Evolutionary conservation across 2,888 invertebrate genomes (phyloP).

Genomic region (Agonopterix alstromeriana): DNA sequence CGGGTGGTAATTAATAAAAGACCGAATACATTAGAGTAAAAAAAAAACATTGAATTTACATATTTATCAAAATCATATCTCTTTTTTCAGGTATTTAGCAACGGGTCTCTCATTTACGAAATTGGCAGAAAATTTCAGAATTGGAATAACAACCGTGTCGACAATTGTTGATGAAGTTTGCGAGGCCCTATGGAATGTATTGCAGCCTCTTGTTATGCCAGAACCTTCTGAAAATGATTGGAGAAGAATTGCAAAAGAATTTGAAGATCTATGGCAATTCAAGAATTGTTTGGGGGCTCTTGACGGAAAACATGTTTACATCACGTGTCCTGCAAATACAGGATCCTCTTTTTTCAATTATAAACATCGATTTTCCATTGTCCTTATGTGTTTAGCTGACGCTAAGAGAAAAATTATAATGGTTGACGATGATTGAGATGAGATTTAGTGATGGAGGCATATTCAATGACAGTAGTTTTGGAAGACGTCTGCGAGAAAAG

Average conservation of each 20-base stretch:
- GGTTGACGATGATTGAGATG: constrained; percentile 13
- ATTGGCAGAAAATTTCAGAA: constrained; percentile 3
- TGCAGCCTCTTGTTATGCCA: constrained; percentile 5
- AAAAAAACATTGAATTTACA: not conserved
- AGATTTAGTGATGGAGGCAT: constrained; percentile 15
- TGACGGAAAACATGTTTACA: constrained; percentile 6
- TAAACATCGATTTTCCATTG: constrained; percentile 2
- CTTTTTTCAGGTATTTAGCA: constrained; percentile 6
- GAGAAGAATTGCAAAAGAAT: constrained; percentile 3
- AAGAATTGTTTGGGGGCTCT: constrained; percentile 3
- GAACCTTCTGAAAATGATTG: constrained; percentile 1
- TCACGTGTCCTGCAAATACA: not conserved
- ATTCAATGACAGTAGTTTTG: constrained; percentile 13
- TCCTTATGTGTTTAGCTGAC: constrained; percentile 3
- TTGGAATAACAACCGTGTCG: constrained; percentile 3
- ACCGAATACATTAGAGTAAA: not conserved
- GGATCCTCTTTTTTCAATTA: not conserved
- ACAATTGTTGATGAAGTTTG: constrained; percentile 4
- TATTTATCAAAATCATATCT: too few relatives aligned
- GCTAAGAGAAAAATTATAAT: constrained; percentile 13
- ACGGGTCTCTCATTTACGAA: not conserved
- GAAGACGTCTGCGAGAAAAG: constrained; percentile 13
- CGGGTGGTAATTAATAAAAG: not conserved
- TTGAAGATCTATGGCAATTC: constrained; percentile 4
- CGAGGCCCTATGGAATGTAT: constrained; percentile 1